A percentile compares a stretch with the other conserved stretches of the same genome.
Evolutionary conservation across 2,113 vertebrate species (phyloP).

Genomic region (Caloenas nicobarica): DNA sequence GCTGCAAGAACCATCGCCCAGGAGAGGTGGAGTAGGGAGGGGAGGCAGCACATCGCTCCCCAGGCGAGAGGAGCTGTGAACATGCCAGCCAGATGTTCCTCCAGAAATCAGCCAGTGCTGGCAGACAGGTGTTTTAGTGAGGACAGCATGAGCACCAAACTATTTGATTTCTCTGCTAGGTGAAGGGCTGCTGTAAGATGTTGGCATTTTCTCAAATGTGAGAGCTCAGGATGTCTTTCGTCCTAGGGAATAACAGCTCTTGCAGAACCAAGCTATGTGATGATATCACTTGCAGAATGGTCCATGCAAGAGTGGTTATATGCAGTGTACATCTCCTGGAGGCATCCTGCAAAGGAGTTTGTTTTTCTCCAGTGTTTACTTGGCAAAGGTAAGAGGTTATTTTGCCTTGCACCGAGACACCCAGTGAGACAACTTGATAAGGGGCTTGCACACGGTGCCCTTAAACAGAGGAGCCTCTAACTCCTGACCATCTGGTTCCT

Average conservation of each 20-base stretch:
- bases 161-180: background rate
- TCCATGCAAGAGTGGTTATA: fast-evolving
- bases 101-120: background rate
- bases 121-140: background rate
- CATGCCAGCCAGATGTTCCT: background rate
- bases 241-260: background rate
- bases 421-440: fast-evolving
- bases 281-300: background rate
- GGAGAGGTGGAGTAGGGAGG: background rate
- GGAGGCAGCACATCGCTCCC: fast-evolving
- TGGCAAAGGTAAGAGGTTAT: background rate
- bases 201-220: background rate
- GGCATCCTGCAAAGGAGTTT: background rate
- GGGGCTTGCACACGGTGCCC: fast-evolving
- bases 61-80: background rate
- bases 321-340: too few relatives aligned
- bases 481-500: background rate
- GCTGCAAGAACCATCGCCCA: background rate
- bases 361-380: background rate
- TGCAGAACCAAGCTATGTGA: background rate
- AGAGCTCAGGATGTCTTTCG: background rate
- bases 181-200: fast-evolving
- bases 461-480: background rate
- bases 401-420: background rate
- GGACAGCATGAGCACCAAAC: background rate